Conservation (phyloP, 2,797 vertebrate genomes). For the Microhierax caerulescens region DNA sequence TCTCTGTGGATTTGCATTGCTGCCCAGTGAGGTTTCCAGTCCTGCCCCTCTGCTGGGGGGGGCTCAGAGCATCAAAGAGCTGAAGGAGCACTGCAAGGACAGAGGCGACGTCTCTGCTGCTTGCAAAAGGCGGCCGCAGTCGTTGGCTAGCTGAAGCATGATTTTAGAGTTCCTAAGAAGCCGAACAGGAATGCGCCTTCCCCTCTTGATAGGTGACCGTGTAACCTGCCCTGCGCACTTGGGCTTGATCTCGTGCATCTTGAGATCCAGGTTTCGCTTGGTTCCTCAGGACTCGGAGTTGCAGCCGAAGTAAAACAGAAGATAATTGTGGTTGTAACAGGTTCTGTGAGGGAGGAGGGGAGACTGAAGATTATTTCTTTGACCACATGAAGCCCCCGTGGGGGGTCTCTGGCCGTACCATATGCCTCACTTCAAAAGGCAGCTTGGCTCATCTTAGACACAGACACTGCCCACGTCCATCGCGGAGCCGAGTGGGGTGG, state of each 20-base stretch:
- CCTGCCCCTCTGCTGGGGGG: background rate
- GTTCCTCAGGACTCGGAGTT: background rate
- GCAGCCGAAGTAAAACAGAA: background rate
- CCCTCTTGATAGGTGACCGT: background rate
- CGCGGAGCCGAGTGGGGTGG: background rate
- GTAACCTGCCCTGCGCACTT: background rate
- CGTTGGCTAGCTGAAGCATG: background rate
- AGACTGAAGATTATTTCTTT: background rate
- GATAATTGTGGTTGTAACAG: background rate
- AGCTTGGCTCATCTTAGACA: background rate
- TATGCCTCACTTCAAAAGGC: background rate
- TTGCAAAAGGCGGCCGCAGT: background rate
- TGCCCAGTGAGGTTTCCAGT: background rate
- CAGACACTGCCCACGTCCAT: accelerated
- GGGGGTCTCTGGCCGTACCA: background rate
- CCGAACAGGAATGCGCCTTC: background rate
- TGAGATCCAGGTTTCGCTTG: background rate
- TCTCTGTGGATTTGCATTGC: background rate
- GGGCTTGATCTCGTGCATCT: background rate
- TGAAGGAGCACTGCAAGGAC: background rate
- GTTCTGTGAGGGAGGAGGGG: background rate
- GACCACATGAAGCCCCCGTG: background rate
- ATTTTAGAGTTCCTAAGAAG: background rate
- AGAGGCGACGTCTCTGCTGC: background rate
- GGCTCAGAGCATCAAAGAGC: background rate